These are phyloP conservation scores for Crotalus horridus DNA, from an alignment of 2,113 vertebrate species.

Conservation along the genomic window DNA sequence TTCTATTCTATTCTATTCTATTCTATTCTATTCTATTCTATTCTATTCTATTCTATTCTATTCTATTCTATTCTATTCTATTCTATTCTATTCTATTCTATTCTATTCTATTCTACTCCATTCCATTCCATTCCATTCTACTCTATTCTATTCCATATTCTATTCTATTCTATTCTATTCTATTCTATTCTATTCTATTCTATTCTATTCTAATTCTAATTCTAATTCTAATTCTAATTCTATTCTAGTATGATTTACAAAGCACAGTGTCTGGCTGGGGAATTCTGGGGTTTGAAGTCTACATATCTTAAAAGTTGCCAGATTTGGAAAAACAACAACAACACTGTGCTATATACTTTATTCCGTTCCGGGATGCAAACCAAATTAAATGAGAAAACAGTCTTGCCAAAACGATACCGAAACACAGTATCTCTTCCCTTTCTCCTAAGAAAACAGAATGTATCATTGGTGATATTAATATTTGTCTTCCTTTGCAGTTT, in stretches of 20 bases:
- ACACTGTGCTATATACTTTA: background rate
- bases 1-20: too few relatives aligned
- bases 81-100: too few relatives aligned
- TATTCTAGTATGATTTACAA: background rate
- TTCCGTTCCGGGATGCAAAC: background rate
- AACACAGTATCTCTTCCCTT: background rate
- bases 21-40: too few relatives aligned
- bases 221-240: too few relatives aligned
- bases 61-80: too few relatives aligned
- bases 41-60: too few relatives aligned
- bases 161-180: too few relatives aligned
- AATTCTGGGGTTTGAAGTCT: background rate
- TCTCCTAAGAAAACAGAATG: background rate
- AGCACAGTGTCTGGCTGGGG: background rate
- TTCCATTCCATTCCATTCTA: too few relatives aligned
- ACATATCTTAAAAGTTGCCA: background rate
- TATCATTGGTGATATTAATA: background rate
- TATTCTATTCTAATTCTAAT: too few relatives aligned
- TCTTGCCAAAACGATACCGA: background rate
- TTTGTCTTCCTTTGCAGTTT: background rate
- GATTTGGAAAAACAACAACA: background rate
- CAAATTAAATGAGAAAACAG: background rate
- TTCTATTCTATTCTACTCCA: too few relatives aligned
- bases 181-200: too few relatives aligned
- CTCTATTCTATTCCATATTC: too few relatives aligned